Evolutionary conservation across 2,113 vertebrate genomes (phyloP).

Genomic region (Collichthys lucidus): DNA sequence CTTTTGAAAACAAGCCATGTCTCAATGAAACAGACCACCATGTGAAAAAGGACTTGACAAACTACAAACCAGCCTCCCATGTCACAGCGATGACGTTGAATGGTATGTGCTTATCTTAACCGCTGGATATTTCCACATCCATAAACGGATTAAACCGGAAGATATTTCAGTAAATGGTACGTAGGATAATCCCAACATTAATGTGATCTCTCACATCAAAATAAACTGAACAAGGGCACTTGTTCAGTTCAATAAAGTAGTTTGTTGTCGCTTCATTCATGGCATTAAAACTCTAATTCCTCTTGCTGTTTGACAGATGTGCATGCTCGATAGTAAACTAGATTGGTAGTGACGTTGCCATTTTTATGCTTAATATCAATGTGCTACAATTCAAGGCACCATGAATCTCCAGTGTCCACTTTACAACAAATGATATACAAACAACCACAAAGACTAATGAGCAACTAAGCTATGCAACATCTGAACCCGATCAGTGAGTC

Average conservation of each 20-base stretch:
- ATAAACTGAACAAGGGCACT: neutral
- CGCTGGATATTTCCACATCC: too few relatives aligned
- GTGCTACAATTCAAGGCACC: neutral
- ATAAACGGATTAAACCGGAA: neutral
- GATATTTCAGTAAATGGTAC: neutral
- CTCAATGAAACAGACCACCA: too few relatives aligned
- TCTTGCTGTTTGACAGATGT: conserved; percentile 1
- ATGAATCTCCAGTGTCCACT: neutral
- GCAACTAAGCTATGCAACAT: neutral
- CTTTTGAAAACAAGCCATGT: neutral
- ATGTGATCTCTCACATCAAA: neutral
- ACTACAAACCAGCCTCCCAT: neutral
- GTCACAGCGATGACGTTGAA: too few relatives aligned
- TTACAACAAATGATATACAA: neutral
- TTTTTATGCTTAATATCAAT: neutral
- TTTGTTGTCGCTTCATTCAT: neutral
- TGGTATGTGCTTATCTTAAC: neutral
- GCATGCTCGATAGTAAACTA: neutral
- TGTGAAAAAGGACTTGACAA: neutral
- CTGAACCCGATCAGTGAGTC: neutral
- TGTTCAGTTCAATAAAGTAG: too few relatives aligned
- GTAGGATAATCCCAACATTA: neutral
- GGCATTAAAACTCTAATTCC: neutral
- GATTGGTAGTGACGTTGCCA: neutral
- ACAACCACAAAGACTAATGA: too few relatives aligned